These are phyloP conservation scores for Smithornis capensis DNA, from an alignment of 2,113 vertebrate species.

Conservation along the genomic window DNA sequence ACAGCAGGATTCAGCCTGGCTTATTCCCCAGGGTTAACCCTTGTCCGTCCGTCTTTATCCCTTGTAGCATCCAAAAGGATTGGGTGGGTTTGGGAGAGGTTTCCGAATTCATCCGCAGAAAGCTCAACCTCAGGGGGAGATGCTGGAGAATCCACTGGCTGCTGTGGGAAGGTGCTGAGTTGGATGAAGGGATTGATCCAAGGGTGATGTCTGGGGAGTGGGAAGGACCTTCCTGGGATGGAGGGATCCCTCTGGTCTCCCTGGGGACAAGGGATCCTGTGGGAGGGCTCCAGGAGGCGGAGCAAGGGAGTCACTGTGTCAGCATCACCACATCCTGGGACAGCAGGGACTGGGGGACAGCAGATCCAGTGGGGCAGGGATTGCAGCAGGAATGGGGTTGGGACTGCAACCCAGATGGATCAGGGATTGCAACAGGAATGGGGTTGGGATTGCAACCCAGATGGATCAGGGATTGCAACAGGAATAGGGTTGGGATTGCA, in stretches of 20 bases:
- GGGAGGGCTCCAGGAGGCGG: neutral
- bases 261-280: rapidly evolving
- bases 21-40: neutral
- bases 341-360: neutral
- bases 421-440: neutral
- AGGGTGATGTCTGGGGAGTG: rapidly evolving
- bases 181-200: rapidly evolving
- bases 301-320: neutral
- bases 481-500: neutral
- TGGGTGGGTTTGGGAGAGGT: neutral
- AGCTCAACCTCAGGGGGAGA: neutral
- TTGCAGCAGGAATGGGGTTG: too few species aligned
- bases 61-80: rapidly evolving
- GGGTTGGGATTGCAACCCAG: neutral
- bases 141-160: neutral
- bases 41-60: neutral
- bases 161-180: neutral
- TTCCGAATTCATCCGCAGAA: rapidly evolving
- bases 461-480: neutral
- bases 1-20: neutral
- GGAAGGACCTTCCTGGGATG: neutral
- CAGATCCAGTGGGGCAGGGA: neutral
- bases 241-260: neutral
- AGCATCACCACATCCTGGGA: neutral
- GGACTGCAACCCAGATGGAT: neutral